These are phyloP conservation scores for Lutjanus argentimaculatus DNA, from an alignment of 2,797 vertebrate species.

Conservation along the genomic window DNA sequence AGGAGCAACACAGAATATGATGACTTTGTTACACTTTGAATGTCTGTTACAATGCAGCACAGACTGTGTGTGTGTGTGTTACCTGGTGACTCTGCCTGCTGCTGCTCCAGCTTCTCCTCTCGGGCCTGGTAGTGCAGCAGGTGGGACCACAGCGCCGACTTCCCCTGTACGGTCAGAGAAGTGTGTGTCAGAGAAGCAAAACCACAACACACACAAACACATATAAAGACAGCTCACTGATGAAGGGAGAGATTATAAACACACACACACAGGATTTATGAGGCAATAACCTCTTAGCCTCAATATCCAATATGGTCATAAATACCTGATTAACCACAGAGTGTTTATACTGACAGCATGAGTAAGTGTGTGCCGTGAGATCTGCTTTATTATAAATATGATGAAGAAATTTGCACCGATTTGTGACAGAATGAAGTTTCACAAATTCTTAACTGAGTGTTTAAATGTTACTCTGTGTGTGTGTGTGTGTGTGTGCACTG, in stretches of 20 bases:
- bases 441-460: background rate
- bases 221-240: background rate
- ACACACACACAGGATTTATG: constrained; percentile 12
- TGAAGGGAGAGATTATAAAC: constrained; percentile 4
- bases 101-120: constrained; percentile 90
- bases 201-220: constrained; percentile 16
- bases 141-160: constrained; percentile 96
- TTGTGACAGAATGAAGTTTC: background rate
- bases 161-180: constrained; percentile 85
- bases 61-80: constrained; percentile 22
- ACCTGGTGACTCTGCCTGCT: constrained; percentile 88
- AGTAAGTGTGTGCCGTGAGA: background rate
- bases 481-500: constrained; percentile 37
- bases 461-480: background rate
- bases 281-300: constrained; percentile 22
- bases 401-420: background rate
- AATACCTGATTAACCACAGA: constrained; percentile 18
- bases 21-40: background rate
- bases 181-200: constrained; percentile 19
- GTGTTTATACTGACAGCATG: background rate
- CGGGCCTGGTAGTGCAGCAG: constrained; percentile 92
- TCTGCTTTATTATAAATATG: background rate
- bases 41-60: background rate
- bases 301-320: constrained; percentile 13
- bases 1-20: constrained; percentile 3